Percentiles rank a stretch among this genome's conserved stretches.
phyloP scores from a whole-genome alignment of 2,888 invertebrate species.

The Cephus pygmeus region DNA sequence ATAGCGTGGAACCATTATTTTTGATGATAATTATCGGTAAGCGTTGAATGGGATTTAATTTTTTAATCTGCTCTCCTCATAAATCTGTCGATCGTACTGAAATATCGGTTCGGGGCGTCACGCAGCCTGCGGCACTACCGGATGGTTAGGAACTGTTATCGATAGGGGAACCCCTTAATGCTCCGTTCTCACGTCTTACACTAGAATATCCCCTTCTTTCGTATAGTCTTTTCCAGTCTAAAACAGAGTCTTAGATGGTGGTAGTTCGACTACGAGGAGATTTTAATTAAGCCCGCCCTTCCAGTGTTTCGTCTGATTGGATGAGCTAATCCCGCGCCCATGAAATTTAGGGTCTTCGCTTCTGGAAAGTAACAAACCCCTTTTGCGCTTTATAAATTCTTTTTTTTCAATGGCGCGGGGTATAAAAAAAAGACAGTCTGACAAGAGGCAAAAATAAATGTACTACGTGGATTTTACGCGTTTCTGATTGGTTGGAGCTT shows the following conservation, averaged over 20 bases:
- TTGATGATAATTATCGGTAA: too few relatives aligned
- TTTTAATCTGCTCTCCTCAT: too few relatives aligned
- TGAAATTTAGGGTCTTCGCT: constrained; percentile 55
- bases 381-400: constrained; percentile 11
- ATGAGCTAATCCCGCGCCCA: constrained; percentile 55
- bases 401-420: constrained; percentile 24
- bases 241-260: constrained; percentile 36
- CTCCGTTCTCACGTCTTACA: constrained; percentile 52
- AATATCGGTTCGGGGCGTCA: constrained; percentile 3
- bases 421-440: constrained; percentile 3
- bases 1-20: too few relatives aligned
- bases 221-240: too few relatives aligned
- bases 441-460: too few relatives aligned
- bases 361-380: constrained; percentile 25
- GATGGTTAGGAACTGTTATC: constrained; percentile 2
- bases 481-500: too few relatives aligned
- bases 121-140: neutral
- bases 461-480: too few relatives aligned
- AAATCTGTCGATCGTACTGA: too few relatives aligned
- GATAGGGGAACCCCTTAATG: constrained; percentile 43
- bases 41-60: too few relatives aligned
- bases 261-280: constrained; percentile 52
- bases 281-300: constrained; percentile 66
- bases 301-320: constrained; percentile 64
- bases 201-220: too few relatives aligned